These are phyloP conservation scores for Ibidorhyncha struthersii DNA, from an alignment of 2,113 vertebrate genomes.

Conservation along the genomic window DNA sequence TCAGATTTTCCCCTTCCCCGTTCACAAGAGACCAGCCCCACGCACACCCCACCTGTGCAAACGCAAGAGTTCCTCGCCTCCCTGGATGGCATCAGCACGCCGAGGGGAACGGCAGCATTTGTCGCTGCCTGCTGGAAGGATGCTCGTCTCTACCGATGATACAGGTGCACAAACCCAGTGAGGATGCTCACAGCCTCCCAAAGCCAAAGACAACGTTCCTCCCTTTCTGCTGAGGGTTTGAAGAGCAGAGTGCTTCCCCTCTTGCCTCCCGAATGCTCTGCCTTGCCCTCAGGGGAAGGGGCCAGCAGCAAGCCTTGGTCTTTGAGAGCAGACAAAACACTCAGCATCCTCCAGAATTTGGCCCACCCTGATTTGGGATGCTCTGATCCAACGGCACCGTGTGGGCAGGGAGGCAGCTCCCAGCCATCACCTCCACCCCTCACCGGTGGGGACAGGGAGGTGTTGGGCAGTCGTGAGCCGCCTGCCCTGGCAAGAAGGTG, in stretches of 20 bases:
- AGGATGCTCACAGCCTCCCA: neutral
- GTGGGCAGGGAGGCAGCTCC: neutral
- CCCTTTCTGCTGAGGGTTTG: neutral
- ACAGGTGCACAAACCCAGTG: neutral
- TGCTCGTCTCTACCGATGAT: neutral
- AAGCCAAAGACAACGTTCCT: neutral
- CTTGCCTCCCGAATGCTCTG: neutral
- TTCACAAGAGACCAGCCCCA: neutral
- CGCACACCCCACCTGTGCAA: accelerated
- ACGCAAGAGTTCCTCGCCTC: neutral
- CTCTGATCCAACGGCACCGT: neutral
- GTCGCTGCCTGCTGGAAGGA: neutral
- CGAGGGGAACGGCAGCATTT: neutral
- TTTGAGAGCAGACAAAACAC: neutral
- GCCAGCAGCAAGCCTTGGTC: neutral
- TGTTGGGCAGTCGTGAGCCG: neutral
- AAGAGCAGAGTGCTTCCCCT: neutral
- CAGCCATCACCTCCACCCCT: neutral
- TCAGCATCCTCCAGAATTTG: neutral
- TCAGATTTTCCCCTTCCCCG: neutral
- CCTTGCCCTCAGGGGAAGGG: neutral
- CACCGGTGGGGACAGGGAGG: neutral
- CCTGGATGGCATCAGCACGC: neutral
- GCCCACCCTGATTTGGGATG: neutral
- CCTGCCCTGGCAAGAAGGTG: neutral